These are phyloP conservation scores for Ia io DNA, from an alignment of 2,113 vertebrate genomes.

Conservation along the genomic window DNA sequence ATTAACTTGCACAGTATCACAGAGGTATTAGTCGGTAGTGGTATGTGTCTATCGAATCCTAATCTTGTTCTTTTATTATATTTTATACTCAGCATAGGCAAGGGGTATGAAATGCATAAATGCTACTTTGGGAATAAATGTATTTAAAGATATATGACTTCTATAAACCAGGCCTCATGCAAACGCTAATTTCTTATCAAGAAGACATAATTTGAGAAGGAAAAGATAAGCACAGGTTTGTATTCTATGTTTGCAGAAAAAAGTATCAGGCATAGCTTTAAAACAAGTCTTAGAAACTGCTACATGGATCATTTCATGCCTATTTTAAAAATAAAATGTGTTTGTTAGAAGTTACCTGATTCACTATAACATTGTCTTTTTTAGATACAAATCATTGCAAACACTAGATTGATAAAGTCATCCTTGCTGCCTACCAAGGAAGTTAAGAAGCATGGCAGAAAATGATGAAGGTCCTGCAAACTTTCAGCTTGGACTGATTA, in stretches of 20 bases:
- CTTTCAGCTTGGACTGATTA: neutral
- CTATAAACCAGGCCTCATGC: neutral
- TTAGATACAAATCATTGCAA: conserved; percentile 51
- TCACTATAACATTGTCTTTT: neutral
- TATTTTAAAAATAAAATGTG: conserved; percentile 55
- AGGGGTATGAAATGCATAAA: neutral
- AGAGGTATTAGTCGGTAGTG: neutral
- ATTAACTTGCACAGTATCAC: neutral
- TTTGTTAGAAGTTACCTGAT: conserved; percentile 43
- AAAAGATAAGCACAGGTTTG: neutral
- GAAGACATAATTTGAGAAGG: neutral
- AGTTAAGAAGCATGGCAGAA: conserved; percentile 53
- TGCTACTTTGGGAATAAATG: neutral
- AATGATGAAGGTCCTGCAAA: conserved; percentile 13
- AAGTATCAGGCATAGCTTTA: neutral
- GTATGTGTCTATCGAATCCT: neutral
- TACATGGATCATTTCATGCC: neutral
- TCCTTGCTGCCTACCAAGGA: neutral
- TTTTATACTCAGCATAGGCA: neutral
- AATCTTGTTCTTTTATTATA: neutral
- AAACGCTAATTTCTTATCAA: neutral
- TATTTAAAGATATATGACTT: neutral
- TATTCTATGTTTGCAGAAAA: neutral
- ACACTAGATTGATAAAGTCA: conserved; percentile 55
- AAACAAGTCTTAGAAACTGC: conserved; percentile 32